Evolutionary conservation across 2,113 vertebrate genomes (phyloP).

Genomic region (Melospiza melodia): DNA sequence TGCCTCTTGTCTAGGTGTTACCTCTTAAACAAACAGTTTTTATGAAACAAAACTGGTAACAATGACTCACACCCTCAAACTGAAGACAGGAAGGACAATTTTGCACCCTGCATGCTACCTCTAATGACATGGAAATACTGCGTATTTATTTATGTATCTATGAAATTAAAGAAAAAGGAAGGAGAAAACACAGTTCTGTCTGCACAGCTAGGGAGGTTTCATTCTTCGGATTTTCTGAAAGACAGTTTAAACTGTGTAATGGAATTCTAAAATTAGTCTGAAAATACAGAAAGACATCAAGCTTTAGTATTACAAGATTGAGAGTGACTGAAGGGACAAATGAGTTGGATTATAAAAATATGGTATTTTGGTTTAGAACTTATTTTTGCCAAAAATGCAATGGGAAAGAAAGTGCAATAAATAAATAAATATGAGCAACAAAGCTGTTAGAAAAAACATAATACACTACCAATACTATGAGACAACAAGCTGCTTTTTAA

Average conservation of each 20-base stretch:
- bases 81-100: not conserved
- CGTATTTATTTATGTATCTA: not conserved
- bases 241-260: not conserved
- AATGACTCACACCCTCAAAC: not conserved
- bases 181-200: not conserved
- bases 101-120: not conserved
- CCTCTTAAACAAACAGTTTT: not conserved
- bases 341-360: not conserved
- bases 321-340: not conserved
- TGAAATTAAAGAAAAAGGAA: not conserved
- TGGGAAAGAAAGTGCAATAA: not conserved
- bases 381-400: not conserved
- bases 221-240: not conserved
- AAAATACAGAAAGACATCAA: not conserved
- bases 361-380: not conserved
- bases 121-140: not conserved
- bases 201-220: not conserved
- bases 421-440: not conserved
- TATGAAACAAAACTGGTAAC: not conserved
- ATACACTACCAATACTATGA: not conserved
- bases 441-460: not conserved
- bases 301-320: not conserved
- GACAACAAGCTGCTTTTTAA: conserved; percentile 6
- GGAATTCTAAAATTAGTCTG: not conserved
- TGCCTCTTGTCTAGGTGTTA: not conserved